Conservation (phyloP, 2,888 invertebrate species). For the Acrobasis consociella region DNA sequence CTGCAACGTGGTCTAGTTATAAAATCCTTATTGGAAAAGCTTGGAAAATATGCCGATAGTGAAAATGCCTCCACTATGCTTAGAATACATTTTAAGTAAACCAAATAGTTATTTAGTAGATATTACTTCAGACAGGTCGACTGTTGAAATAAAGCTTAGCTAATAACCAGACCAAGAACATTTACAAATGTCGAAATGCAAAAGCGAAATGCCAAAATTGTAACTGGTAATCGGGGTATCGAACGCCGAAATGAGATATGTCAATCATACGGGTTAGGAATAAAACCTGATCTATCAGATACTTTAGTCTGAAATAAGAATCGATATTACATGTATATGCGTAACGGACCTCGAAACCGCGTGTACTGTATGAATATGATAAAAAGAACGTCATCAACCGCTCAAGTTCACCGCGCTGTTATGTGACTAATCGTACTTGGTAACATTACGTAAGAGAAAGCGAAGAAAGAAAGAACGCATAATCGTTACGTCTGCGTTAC, state of each 20-base stretch:
- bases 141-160: constrained; percentile 46
- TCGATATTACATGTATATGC: constrained; percentile 3
- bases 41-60: too few species aligned
- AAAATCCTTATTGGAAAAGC: too few species aligned
- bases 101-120: not conserved
- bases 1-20: too few species aligned
- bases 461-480: constrained; percentile 76
- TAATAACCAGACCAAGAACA: constrained; percentile 48
- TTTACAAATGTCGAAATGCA: constrained; percentile 40
- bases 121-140: not conserved
- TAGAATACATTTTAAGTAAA: not conserved
- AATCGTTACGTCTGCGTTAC: constrained; percentile 72
- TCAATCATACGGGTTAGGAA: not conserved
- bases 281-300: not conserved
- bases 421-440: constrained; percentile 73
- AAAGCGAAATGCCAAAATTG: constrained; percentile 37
- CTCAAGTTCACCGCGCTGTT: constrained; percentile 72
- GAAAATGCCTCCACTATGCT: not conserved
- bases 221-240: constrained; percentile 9
- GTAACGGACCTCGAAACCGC: constrained; percentile 23
- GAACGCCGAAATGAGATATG: not conserved
- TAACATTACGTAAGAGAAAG: constrained; percentile 78
- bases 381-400: constrained; percentile 53
- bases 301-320: not conserved
- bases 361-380: constrained; percentile 27